Percentiles rank a stretch among this genome's conserved stretches.
These are phyloP conservation scores for Progne subis DNA, from an alignment of 2,113 vertebrate genomes.

Conservation along the genomic window DNA sequence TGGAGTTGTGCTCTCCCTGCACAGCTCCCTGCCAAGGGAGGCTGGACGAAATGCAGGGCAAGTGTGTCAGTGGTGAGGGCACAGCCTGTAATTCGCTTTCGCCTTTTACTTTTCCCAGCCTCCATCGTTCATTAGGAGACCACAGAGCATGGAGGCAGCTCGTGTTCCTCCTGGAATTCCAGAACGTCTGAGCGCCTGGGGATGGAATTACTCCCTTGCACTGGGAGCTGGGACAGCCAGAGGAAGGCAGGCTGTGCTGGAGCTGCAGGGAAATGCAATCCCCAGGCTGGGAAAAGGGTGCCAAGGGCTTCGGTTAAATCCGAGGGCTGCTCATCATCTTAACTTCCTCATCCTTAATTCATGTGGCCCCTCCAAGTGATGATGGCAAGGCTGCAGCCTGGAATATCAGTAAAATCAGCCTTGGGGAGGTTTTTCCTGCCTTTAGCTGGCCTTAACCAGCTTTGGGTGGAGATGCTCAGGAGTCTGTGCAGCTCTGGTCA, in stretches of 20 bases:
- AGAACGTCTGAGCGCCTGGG: background rate
- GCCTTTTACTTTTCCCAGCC: conserved; percentile 21
- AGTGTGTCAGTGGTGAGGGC: background rate
- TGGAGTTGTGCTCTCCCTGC: background rate
- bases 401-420: background rate
- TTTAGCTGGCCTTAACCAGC: background rate
- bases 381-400: background rate
- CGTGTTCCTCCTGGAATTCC: background rate
- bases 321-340: background rate
- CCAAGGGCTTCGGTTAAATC: background rate
- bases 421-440: background rate
- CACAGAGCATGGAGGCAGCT: rapidly evolving
- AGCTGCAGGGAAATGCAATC: background rate
- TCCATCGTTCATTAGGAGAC: background rate
- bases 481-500: background rate
- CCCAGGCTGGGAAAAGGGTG: background rate
- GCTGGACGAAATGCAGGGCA: background rate
- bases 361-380: background rate
- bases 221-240: background rate
- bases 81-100: background rate
- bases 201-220: background rate
- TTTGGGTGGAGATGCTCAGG: background rate
- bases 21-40: background rate
- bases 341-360: background rate
- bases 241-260: background rate